These are phyloP conservation scores for Monodelphis domestica DNA, from an alignment of 2,797 vertebrate species.

Conservation along the genomic window DNA sequence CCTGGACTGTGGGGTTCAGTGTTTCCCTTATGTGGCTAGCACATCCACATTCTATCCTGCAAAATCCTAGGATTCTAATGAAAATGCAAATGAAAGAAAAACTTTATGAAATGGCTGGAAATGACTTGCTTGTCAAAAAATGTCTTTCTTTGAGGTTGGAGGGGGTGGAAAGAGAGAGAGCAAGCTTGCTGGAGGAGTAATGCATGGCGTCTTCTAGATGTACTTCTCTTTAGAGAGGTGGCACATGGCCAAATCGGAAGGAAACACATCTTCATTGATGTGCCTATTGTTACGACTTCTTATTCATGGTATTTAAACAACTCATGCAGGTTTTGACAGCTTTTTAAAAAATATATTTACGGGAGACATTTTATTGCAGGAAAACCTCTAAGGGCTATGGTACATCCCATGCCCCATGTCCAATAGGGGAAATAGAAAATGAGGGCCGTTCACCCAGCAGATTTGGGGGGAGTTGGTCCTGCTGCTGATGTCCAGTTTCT, in stretches of 20 bases:
- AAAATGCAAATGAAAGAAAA: conserved; percentile 92
- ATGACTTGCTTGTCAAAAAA: conserved; percentile 91
- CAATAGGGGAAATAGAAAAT: conserved; percentile 48
- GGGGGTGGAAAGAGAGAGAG: conserved; percentile 52
- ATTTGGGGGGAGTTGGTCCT: neutral
- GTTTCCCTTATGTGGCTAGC: conserved; percentile 78
- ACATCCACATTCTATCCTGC: conserved; percentile 85
- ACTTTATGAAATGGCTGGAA: conserved; percentile 89
- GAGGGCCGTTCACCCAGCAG: neutral
- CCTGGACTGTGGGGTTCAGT: conserved; percentile 81
- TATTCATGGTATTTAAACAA: conserved; percentile 85
- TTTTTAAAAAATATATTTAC: conserved; percentile 76
- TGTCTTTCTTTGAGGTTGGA: conserved; percentile 84
- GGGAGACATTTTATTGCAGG: conserved; percentile 71
- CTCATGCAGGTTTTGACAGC: conserved; percentile 85
- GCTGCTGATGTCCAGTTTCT: neutral
- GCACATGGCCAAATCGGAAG: conserved; percentile 87
- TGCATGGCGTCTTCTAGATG: conserved; percentile 80
- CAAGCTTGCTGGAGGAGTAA: conserved; percentile 75
- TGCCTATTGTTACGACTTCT: conserved; percentile 82
- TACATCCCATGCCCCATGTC: neutral
- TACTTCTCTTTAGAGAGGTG: conserved; percentile 82
- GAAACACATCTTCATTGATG: conserved; percentile 86
- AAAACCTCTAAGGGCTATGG: conserved; percentile 54
- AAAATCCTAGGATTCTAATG: conserved; percentile 92